Conservation (phyloP, 2,888 invertebrate genomes). For the Heliconius aoede region DNA sequence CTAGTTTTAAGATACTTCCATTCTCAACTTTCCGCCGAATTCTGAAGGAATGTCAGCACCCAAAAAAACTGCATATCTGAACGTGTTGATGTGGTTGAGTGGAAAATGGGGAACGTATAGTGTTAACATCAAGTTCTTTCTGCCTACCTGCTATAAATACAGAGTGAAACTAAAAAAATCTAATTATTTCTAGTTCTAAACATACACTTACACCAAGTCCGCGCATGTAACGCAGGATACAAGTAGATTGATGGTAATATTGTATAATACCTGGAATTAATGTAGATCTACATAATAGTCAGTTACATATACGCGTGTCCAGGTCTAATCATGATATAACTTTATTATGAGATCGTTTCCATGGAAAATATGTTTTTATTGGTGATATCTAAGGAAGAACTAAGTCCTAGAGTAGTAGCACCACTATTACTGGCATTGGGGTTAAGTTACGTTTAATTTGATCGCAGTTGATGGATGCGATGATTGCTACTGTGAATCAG, state of each 20-base stretch:
- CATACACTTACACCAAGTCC: not conserved
- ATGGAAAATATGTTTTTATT: conserved; percentile 5
- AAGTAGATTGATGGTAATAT: conserved; percentile 12
- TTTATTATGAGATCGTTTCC: conserved; percentile 10
- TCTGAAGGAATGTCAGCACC: no score
- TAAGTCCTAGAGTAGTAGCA: not conserved
- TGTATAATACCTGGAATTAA: conserved; percentile 18
- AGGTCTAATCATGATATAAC: conserved; percentile 15
- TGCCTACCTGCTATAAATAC: no score
- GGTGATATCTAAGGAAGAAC: not conserved
- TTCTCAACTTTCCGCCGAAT: no score
- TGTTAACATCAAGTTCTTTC: no score
- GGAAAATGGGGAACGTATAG: no score
- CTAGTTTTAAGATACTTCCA: no score
- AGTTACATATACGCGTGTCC: conserved; percentile 14
- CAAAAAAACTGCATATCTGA: no score
- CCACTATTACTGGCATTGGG: not conserved
- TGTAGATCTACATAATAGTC: conserved; percentile 5
- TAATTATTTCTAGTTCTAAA: no score
- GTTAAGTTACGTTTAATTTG: not conserved
- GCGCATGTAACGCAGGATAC: not conserved
- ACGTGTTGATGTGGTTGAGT: no score
- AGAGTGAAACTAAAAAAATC: no score
- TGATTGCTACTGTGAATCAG: not conserved
- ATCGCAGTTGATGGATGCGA: not conserved